These are phyloP conservation scores for Prunella himalayana DNA, from an alignment of 2,113 vertebrate genomes.

Conservation along the genomic window DNA sequence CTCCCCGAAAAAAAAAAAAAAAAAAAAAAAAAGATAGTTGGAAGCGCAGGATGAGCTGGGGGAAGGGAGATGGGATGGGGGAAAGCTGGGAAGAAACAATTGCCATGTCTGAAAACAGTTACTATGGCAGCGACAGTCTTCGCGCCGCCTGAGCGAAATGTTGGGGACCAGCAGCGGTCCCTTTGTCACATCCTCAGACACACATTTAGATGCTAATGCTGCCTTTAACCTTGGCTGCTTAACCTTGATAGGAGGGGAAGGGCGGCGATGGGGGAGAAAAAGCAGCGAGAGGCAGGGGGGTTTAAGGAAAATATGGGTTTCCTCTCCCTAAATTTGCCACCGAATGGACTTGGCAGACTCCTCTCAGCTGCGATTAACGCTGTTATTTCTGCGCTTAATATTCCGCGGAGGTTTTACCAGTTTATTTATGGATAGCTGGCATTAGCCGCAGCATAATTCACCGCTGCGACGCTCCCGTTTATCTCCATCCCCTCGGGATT, in stretches of 20 bases:
- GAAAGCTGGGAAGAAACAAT: background rate
- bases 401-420: background rate
- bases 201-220: constrained; percentile 9
- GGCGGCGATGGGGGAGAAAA: background rate
- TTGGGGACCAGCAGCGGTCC: background rate
- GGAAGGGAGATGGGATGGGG: background rate
- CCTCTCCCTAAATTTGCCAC: background rate
- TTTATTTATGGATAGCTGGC: constrained; percentile 13
- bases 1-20: background rate
- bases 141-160: background rate
- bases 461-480: background rate
- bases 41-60: background rate
- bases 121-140: background rate
- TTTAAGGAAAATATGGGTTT: background rate
- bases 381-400: background rate
- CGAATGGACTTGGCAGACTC: background rate
- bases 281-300: background rate
- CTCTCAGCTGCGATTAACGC: background rate
- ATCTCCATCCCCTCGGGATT: constrained; percentile 7
- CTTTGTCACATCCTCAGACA: constrained; percentile 24
- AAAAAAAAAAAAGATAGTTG: background rate
- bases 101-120: constrained; percentile 9
- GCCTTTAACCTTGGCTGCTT: constrained; percentile 39
- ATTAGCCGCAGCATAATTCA: background rate
- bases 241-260: constrained; percentile 8